phyloP scores from a whole-genome alignment of 2,113 vertebrate species.

The Trematomus loennbergii region DNA sequence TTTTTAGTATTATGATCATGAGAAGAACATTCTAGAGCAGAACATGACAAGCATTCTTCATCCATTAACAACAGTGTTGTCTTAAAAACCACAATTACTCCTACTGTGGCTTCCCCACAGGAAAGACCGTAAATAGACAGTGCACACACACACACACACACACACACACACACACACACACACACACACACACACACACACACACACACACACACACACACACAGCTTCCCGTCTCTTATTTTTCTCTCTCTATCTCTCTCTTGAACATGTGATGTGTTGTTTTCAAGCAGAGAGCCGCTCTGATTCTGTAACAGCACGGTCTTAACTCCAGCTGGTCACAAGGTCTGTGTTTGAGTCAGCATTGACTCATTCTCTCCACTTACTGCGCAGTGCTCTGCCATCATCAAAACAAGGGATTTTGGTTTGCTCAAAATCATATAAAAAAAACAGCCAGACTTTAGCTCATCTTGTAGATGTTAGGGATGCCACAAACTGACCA shows the following conservation, averaged over 20 bases:
- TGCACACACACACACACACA: not conserved
- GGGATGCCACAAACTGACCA: no score
- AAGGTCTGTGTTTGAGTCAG: slow-evolving; percentile 44
- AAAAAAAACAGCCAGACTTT: not conserved
- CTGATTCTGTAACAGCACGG: slow-evolving; percentile 13
- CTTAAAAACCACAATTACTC: not conserved
- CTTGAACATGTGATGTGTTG: slow-evolving; percentile 10
- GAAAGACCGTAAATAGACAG: not conserved
- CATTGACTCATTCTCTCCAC: slow-evolving; percentile 24
- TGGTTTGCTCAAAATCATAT: no score
- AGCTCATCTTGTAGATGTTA: not conserved
- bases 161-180: no score
- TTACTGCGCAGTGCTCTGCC: not conserved
- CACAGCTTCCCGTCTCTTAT: no score
- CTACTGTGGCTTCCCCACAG: slow-evolving; percentile 23
- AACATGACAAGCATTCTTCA: not conserved
- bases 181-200: no score
- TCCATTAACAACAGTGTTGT: not conserved
- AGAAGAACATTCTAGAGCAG: no score
- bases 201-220: no score
- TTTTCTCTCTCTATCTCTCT: not conserved
- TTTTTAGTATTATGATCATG: not conserved
- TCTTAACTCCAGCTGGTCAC: slow-evolving; percentile 43
- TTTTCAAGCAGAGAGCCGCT: slow-evolving; percentile 4
- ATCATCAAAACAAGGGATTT: slow-evolving; percentile 12